phyloP scores from a whole-genome alignment of 2,888 invertebrate genomes.

The Apocheima hispidaria region DNA sequence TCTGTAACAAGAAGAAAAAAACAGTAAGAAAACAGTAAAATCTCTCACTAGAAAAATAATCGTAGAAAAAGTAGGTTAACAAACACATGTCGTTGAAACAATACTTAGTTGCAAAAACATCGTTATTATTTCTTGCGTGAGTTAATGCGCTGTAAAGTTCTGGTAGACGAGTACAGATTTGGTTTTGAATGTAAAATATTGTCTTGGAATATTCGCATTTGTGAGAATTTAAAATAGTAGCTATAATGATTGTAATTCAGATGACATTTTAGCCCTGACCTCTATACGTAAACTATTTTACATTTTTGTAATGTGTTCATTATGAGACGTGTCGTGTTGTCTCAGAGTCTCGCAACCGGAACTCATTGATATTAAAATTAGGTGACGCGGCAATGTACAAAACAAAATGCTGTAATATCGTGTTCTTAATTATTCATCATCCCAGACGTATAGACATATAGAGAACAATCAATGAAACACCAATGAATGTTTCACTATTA shows the following conservation, averaged over 20 bases:
- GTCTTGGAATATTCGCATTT: neutral
- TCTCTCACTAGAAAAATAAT: slow-evolving; percentile 27
- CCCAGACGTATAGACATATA: too few species aligned
- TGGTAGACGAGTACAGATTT: neutral
- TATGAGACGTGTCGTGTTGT: slow-evolving; percentile 1
- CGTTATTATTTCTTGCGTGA: slow-evolving; percentile 27
- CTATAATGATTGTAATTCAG: too few species aligned
- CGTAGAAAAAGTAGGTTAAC: slow-evolving; percentile 48
- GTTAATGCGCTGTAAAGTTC: slow-evolving; percentile 25
- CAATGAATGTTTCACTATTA: too few species aligned
- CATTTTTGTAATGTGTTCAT: neutral
- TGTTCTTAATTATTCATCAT: neutral
- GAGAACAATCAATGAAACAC: too few species aligned
- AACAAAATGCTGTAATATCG: neutral
- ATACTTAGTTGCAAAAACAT: slow-evolving; percentile 40
- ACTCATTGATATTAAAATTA: slow-evolving; percentile 6
- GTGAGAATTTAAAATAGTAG: neutral
- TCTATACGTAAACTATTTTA: slow-evolving; percentile 1
- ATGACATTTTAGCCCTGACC: slow-evolving; percentile 11
- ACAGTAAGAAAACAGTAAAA: slow-evolving; percentile 13
- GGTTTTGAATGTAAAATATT: neutral
- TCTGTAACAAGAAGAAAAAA: slow-evolving; percentile 68
- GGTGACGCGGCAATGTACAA: neutral
- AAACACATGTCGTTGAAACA: slow-evolving; percentile 42
- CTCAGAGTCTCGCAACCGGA: slow-evolving; percentile 5